These are phyloP conservation scores for Pollenia griseotomentosa DNA, from an alignment of 2,888 invertebrate species.

Conservation along the genomic window DNA sequence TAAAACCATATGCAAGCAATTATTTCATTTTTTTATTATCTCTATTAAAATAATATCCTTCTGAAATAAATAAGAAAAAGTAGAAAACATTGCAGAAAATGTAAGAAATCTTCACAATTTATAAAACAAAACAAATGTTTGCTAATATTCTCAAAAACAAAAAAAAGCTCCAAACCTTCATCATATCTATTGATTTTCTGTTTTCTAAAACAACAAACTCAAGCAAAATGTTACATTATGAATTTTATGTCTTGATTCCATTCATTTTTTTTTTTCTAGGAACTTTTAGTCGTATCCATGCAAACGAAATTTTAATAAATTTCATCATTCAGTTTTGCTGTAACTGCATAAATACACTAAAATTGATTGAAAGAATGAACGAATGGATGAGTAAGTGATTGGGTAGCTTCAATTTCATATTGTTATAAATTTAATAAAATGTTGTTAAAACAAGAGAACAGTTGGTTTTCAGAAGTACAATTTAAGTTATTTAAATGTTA, in stretches of 20 bases:
- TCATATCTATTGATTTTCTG: slow-evolving; percentile 18
- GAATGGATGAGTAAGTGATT: not conserved
- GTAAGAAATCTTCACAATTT: not conserved
- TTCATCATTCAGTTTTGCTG: slow-evolving; percentile 13
- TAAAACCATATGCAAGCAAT: too few relatives aligned
- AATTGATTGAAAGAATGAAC: slow-evolving; percentile 6
- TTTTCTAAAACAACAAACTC: slow-evolving; percentile 34
- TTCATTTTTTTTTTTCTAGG: not conserved
- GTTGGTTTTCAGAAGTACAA: not conserved
- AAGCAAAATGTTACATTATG: slow-evolving; percentile 33
- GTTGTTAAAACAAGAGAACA: slow-evolving; percentile 40
- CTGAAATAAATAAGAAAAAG: not conserved
- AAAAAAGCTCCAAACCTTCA: not conserved
- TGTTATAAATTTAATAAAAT: slow-evolving; percentile 37
- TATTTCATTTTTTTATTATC: not conserved
- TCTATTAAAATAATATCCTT: not conserved
- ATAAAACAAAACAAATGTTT: slow-evolving; percentile 15
- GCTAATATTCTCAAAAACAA: slow-evolving; percentile 5
- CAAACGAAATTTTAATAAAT: slow-evolving; percentile 26
- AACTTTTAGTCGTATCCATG: not conserved
- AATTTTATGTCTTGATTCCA: not conserved
- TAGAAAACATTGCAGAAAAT: not conserved
- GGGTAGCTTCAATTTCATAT: slow-evolving; percentile 13
- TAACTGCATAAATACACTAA: not conserved
- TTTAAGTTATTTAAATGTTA: too few relatives aligned